phyloP scores from a whole-genome alignment of 2,113 vertebrate genomes.

The Osmerus mordax region DNA sequence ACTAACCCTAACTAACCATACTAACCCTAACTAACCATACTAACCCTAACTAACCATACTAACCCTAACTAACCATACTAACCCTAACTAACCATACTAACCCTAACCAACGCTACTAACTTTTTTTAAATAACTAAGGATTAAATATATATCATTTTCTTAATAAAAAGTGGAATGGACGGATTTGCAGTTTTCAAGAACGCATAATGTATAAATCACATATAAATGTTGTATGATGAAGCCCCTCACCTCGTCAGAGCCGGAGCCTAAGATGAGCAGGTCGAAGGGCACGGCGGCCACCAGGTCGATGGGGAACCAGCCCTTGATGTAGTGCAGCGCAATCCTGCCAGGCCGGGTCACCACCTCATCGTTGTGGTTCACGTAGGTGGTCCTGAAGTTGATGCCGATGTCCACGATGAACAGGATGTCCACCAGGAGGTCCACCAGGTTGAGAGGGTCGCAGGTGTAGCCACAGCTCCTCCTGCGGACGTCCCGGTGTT shows the following conservation, averaged over 20 bases:
- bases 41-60: no score
- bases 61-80: no score
- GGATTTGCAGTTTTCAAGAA: no score
- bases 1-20: no score
- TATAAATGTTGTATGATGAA: neutral
- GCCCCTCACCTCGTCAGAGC: constrained; percentile 86
- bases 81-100: no score
- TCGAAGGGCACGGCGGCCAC: constrained; percentile 94
- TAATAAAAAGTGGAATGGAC: neutral
- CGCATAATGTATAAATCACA: neutral
- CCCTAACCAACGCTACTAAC: neutral
- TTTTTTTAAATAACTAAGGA: neutral
- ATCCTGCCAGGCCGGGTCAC: constrained; percentile 86
- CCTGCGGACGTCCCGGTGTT: constrained; percentile 79
- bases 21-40: no score
- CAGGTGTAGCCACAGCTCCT: constrained; percentile 85
- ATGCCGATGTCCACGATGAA: constrained; percentile 95
- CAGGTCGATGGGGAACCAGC: constrained; percentile 96
- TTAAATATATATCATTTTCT: neutral
- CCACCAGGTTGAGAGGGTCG: constrained; percentile 85
- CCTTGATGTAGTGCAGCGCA: constrained; percentile 91
- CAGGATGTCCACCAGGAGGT: constrained; percentile 92
- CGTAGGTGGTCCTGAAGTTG: constrained; percentile 94
- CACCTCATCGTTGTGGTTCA: constrained; percentile 89
- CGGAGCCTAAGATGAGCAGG: constrained; percentile 88